phyloP scores from a whole-genome alignment of 2,888 invertebrate species.

The Homarus gammarus region DNA sequence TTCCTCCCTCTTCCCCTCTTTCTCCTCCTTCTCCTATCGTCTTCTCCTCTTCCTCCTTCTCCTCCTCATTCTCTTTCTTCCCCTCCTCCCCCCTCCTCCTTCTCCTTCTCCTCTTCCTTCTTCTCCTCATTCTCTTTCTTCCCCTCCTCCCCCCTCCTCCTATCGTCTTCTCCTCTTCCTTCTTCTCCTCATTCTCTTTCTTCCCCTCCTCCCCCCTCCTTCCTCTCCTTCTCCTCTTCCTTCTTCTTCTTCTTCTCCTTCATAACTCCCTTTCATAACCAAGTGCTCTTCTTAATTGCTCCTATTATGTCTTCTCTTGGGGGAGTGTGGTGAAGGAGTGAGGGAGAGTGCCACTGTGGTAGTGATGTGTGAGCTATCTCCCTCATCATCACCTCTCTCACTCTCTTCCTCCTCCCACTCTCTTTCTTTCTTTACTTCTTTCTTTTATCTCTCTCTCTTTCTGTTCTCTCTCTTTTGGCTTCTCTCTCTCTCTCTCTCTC shows the following conservation, averaged over 20 bases:
- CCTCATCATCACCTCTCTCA: neutral
- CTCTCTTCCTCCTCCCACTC: neutral
- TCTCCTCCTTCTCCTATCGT: too few relatives aligned
- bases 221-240: neutral
- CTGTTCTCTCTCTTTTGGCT: neutral
- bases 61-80: too few relatives aligned
- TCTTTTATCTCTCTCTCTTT: too few relatives aligned
- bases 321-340: too few relatives aligned
- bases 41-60: too few relatives aligned
- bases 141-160: neutral
- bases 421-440: neutral
- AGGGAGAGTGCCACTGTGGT: too few relatives aligned
- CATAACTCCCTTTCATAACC: neutral
- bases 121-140: neutral
- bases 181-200: neutral
- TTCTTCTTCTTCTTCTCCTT: neutral
- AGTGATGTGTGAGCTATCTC: too few relatives aligned
- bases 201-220: neutral
- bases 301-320: too few relatives aligned
- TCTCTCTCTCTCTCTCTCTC: neutral
- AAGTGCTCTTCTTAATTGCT: too few relatives aligned
- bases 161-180: neutral
- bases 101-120: neutral
- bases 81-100: neutral
- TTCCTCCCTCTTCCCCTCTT: too few relatives aligned